Conservation (phyloP, 2,797 vertebrate genomes). For the Lepilemur ruficaudatus region DNA sequence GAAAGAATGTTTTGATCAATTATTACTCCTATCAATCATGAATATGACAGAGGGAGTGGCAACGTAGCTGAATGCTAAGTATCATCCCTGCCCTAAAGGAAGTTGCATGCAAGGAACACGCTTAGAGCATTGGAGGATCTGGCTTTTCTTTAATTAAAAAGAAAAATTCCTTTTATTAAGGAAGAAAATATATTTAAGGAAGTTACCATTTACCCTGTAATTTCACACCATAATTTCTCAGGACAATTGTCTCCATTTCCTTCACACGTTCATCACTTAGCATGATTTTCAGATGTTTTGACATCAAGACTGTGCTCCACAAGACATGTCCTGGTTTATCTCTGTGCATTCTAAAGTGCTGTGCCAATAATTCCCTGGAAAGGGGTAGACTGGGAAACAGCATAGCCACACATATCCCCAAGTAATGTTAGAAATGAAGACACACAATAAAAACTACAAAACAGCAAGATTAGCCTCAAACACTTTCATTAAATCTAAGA, state of each 20-base stretch:
- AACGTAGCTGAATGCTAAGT: not conserved
- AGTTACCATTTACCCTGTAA: not conserved
- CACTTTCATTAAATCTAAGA: not conserved
- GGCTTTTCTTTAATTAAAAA: not conserved
- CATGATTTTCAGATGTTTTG: not conserved
- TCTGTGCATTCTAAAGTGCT: not conserved
- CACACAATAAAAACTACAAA: not conserved
- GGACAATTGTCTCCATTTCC: not conserved
- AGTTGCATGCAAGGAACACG: not conserved
- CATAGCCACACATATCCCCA: not conserved
- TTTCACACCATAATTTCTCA: not conserved
- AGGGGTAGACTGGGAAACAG: not conserved
- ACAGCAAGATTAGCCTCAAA: not conserved
- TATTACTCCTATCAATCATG: not conserved
- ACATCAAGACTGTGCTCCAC: not conserved
- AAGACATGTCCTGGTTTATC: not conserved
- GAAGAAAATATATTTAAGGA: not conserved
- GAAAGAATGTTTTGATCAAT: constrained; percentile 44
- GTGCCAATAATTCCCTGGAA: not conserved
- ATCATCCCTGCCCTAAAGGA: not conserved
- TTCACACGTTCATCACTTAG: not conserved
- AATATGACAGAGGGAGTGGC: not conserved
- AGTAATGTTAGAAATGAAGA: not conserved
- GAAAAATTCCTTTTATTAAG: not conserved
- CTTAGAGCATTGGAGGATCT: not conserved